Conservation (phyloP, 2,113 vertebrate species). For the Etheostoma spectabile region DNA sequence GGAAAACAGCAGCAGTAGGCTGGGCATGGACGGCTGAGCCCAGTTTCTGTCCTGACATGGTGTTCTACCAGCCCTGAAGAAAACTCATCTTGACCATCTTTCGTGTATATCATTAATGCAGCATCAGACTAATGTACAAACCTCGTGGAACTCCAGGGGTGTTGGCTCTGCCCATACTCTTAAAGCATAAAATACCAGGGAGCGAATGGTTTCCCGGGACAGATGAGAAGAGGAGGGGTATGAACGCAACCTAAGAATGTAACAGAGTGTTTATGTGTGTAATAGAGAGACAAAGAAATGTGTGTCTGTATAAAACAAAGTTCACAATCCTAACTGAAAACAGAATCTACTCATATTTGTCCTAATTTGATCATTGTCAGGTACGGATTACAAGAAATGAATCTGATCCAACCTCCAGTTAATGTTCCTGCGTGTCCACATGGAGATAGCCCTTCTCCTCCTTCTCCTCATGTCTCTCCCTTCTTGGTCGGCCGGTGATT, state of each 20-base stretch:
- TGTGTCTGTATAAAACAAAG: neutral
- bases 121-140: conserved; percentile 18
- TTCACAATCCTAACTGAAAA: neutral
- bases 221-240: conserved; percentile 72
- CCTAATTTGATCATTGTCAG: neutral
- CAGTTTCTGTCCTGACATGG: neutral
- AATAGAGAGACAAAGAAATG: neutral
- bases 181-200: conserved; percentile 82
- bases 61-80: neutral
- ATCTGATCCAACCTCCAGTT: conserved; percentile 82
- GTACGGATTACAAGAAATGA: neutral
- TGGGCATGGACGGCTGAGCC: neutral
- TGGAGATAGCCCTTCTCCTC: conserved; percentile 53
- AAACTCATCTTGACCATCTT: neutral
- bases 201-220: conserved; percentile 78
- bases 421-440: conserved; percentile 81
- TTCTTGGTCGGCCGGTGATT: conserved; percentile 2
- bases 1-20: too few relatives aligned
- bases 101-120: neutral
- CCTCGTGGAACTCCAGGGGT: conserved; percentile 81
- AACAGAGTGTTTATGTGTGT: neutral
- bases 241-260: conserved; percentile 71
- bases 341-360: neutral
- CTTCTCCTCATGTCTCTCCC: conserved; percentile 47
- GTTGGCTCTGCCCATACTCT: conserved; percentile 78